Conservation (phyloP, 2,113 vertebrate species). For the Eulacestoma nigropectus region DNA sequence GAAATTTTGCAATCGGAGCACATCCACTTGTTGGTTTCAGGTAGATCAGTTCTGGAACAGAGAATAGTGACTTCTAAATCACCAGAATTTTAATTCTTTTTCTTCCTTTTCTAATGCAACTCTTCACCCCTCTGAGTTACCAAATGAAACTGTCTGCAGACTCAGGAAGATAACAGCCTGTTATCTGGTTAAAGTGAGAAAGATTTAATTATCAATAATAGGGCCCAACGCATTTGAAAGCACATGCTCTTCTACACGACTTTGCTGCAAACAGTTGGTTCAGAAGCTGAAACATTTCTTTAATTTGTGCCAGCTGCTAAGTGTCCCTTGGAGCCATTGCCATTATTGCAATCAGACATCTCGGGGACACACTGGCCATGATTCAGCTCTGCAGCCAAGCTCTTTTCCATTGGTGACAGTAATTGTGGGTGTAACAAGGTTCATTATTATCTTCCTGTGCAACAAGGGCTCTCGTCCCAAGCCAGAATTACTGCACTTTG, state of each 20-base stretch:
- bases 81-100: not conserved
- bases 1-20: not conserved
- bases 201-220: not conserved
- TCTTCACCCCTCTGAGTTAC: not conserved
- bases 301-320: not conserved
- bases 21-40: not conserved
- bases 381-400: not conserved
- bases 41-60: not conserved
- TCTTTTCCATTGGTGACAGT: not conserved
- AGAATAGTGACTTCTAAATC: not conserved
- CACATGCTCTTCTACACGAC: not conserved
- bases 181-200: not conserved
- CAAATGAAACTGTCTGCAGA: not conserved
- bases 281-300: not conserved
- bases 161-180: not conserved
- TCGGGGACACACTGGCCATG: not conserved
- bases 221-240: not conserved
- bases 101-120: not conserved
- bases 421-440: not conserved
- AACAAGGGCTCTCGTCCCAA: not conserved
- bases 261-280: not conserved
- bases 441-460: not conserved
- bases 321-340: not conserved
- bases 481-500: not conserved
- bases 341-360: constrained; percentile 28